phyloP scores from a whole-genome alignment of 2,113 vertebrate species.

The Neogobius melanostomus region DNA sequence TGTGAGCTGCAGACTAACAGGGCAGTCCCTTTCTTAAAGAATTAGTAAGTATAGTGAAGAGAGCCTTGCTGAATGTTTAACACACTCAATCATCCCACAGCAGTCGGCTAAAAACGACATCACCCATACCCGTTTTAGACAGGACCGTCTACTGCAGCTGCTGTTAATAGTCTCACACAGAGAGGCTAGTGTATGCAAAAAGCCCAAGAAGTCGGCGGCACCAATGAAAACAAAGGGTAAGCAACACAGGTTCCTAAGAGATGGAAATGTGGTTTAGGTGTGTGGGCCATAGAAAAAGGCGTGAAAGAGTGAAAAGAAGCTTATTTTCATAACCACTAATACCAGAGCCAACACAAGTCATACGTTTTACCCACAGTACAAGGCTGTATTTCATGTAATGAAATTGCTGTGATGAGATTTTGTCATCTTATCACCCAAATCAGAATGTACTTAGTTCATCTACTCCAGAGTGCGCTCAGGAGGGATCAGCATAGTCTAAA shows the following conservation, averaged over 20 bases:
- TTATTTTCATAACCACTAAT: neutral
- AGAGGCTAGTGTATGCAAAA: slow-evolving; percentile 25
- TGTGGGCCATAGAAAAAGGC: neutral
- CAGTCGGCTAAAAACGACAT: slow-evolving; percentile 38
- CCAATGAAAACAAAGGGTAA: neutral
- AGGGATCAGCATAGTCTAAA: neutral
- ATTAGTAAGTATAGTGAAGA: slow-evolving; percentile 56
- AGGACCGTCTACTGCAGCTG: slow-evolving; percentile 29
- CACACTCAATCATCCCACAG: slow-evolving; percentile 54
- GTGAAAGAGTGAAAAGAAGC: slow-evolving; percentile 8
- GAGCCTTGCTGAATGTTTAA: slow-evolving; percentile 61
- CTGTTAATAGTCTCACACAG: slow-evolving; percentile 8
- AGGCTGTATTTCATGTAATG: neutral
- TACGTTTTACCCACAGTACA: slow-evolving; percentile 6
- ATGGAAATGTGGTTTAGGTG: slow-evolving; percentile 11
- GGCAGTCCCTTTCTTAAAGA: slow-evolving; percentile 46
- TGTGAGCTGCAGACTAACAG: neutral
- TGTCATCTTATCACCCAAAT: neutral
- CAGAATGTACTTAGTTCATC: neutral
- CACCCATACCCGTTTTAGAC: slow-evolving; percentile 38
- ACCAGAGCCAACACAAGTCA: slow-evolving; percentile 15
- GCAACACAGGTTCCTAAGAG: slow-evolving; percentile 35
- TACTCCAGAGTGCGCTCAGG: neutral
- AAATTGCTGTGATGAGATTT: neutral
- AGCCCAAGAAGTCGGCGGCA: neutral